Percentiles rank a stretch among this genome's conserved stretches.
phyloP scores from a whole-genome alignment of 2,797 vertebrate species.

The Eulemur albifrons region DNA sequence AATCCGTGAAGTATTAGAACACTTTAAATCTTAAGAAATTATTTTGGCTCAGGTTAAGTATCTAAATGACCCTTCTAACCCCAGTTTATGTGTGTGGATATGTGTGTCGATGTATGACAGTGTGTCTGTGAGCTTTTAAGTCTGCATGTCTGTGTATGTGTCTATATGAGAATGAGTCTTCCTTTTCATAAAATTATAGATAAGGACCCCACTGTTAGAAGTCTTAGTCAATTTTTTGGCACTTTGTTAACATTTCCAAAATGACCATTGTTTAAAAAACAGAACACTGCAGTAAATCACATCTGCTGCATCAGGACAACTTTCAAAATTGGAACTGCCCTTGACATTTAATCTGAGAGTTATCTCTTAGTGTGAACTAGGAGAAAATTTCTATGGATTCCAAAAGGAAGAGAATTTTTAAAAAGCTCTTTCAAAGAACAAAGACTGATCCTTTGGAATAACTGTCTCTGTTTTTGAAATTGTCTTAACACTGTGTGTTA shows the following conservation, averaged over 20 bases:
- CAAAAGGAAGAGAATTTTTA: conserved; percentile 1
- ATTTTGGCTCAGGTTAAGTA: background rate
- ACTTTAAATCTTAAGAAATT: background rate
- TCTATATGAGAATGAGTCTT: background rate
- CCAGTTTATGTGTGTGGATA: background rate
- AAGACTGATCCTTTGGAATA: background rate
- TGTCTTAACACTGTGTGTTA: conserved; percentile 54
- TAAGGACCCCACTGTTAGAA: background rate
- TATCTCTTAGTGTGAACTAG: background rate
- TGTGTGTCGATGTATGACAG: background rate
- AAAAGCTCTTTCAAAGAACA: conserved; percentile 31
- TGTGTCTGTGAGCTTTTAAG: background rate
- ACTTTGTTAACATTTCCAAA: background rate
- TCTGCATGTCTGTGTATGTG: background rate
- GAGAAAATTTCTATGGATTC: background rate
- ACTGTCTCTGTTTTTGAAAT: conserved; percentile 2
- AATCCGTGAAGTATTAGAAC: background rate
- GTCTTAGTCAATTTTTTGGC: background rate
- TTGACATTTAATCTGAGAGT: background rate
- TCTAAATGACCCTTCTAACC: background rate
- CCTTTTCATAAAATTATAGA: background rate
- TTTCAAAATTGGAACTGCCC: background rate
- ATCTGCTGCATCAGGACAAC: background rate
- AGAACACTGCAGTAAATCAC: background rate
- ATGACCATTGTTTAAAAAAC: background rate